Evolutionary conservation across 2,888 invertebrate species (phyloP).

Genomic region (Cheilosia pagana): DNA sequence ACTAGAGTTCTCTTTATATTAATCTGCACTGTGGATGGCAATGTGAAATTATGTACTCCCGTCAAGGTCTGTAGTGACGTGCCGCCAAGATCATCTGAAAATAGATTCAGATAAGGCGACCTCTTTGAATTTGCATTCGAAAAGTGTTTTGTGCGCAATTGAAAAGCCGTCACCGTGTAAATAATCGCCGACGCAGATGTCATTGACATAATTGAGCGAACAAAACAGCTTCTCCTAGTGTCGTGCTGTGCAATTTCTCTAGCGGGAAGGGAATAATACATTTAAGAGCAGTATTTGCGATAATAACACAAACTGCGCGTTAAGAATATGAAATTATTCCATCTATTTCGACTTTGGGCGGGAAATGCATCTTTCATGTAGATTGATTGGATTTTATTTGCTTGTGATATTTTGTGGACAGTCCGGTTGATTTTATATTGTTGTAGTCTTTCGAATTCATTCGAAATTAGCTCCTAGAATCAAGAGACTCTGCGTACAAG

Average conservation of each 20-base stretch:
- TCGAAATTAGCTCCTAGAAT: too few relatives aligned
- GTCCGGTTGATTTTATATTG: too few relatives aligned
- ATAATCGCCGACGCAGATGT: not conserved
- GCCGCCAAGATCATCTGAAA: not conserved
- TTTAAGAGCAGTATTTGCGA: not conserved
- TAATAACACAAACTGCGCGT: too few relatives aligned
- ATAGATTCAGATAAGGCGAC: conserved; percentile 1
- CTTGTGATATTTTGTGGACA: too few relatives aligned
- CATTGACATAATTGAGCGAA: conserved; percentile 4
- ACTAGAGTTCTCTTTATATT: not conserved
- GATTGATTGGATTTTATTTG: too few relatives aligned
- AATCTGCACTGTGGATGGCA: not conserved
- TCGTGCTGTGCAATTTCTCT: not conserved
- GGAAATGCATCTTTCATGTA: too few relatives aligned
- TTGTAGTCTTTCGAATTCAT: too few relatives aligned
- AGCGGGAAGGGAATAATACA: not conserved
- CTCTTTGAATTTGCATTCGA: conserved; percentile 13
- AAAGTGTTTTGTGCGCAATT: not conserved
- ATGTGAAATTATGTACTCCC: not conserved
- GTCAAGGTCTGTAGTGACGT: not conserved
- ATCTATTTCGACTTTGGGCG: too few relatives aligned
- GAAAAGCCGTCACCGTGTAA: not conserved
- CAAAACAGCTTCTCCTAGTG: not conserved
- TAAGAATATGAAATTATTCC: too few relatives aligned
- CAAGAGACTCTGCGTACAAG: too few relatives aligned